These are phyloP conservation scores for Sesia bembeciformis DNA, from an alignment of 2,888 invertebrate genomes.

Conservation along the genomic window DNA sequence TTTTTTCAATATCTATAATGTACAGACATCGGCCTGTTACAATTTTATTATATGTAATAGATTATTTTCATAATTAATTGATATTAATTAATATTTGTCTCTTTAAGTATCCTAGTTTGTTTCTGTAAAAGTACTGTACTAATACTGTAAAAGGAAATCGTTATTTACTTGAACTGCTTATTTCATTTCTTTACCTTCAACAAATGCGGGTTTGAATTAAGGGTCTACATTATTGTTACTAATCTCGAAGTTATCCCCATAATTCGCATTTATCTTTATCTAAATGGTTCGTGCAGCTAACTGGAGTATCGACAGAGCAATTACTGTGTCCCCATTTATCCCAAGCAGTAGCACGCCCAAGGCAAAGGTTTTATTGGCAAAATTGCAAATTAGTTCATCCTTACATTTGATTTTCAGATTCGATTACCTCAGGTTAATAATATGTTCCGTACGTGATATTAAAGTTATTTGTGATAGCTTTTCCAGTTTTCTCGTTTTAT, in stretches of 20 bases:
- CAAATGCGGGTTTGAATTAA: neutral
- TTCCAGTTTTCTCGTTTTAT: conserved; percentile 24
- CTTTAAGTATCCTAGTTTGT: no score
- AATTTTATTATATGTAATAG: no score
- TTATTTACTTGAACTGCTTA: no score
- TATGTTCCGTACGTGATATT: conserved; percentile 38
- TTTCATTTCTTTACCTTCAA: neutral
- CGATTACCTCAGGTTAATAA: conserved; percentile 42
- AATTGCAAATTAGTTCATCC: conserved; percentile 55
- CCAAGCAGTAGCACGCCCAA: conserved; percentile 33
- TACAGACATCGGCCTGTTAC: no score
- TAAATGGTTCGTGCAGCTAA: conserved; percentile 48
- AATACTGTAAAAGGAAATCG: no score
- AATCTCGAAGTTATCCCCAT: conserved; percentile 26
- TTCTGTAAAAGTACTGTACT: no score
- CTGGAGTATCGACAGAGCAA: conserved; percentile 47
- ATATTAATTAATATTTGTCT: no score
- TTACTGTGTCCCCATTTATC: conserved; percentile 46
- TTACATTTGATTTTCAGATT: conserved; percentile 34
- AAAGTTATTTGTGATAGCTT: conserved; percentile 30
- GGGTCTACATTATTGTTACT: neutral
- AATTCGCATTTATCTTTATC: conserved; percentile 52
- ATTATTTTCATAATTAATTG: no score
- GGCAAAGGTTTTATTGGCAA: conserved; percentile 57
- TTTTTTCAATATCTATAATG: no score